phyloP scores from a whole-genome alignment of 30 jellyfish, hydroid and myxozoan genomes.

The Cassiopea xamachana region DNA sequence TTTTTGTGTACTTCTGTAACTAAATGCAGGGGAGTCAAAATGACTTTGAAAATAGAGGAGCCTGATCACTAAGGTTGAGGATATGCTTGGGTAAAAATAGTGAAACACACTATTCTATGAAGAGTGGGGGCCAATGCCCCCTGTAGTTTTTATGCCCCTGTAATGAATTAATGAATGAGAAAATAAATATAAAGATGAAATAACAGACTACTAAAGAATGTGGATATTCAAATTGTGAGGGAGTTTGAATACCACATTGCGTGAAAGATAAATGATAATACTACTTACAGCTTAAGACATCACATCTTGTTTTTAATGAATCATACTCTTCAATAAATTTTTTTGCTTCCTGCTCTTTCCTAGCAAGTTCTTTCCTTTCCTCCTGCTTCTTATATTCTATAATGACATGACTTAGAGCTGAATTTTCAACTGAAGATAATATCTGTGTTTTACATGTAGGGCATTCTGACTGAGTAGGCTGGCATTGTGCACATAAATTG shows the following conservation, averaged over 20 bases:
- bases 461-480: conserved; percentile 24
- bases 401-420: conserved; percentile 58
- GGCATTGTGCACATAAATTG: conserved; percentile 59
- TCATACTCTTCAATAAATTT: conserved; percentile 72
- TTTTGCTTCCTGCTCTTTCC: conserved; percentile 52
- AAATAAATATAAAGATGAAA: background rate
- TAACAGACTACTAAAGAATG: background rate
- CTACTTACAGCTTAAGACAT: conserved; percentile 62
- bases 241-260: too few species aligned
- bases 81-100: too few species aligned
- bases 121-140: too few species aligned
- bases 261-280: too few species aligned
- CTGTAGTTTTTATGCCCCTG: too few species aligned
- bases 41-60: too few species aligned
- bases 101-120: too few species aligned
- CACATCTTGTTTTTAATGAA: conserved; percentile 66
- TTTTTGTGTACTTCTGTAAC: too few species aligned
- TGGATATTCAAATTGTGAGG: background rate
- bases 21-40: too few species aligned
- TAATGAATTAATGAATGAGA: background rate
- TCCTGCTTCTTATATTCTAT: conserved; percentile 40
- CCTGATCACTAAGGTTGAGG: too few species aligned
- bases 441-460: conserved; percentile 58
- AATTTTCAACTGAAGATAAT: conserved; percentile 51
- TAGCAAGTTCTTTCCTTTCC: conserved; percentile 55